These are phyloP conservation scores for Lithophane socia DNA, from an alignment of 2,888 invertebrate genomes.

Conservation along the genomic window DNA sequence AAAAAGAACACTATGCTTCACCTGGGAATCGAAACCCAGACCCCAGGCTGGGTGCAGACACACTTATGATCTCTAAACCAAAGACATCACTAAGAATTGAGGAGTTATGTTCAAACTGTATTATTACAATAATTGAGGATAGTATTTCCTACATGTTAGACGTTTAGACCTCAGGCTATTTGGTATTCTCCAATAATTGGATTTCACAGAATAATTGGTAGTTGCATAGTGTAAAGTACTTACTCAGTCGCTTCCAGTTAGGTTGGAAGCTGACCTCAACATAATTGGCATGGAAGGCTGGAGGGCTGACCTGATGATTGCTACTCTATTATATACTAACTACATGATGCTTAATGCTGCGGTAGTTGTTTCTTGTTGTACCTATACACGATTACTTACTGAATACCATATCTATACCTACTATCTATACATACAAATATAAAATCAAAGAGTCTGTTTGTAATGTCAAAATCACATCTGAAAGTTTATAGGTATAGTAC, in stretches of 20 bases:
- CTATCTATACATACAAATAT: too few species aligned
- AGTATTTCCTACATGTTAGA: not conserved
- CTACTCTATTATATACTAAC: too few species aligned
- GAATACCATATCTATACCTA: too few species aligned
- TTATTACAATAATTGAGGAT: not conserved
- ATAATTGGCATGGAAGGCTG: constrained; percentile 1
- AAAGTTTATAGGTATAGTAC: too few species aligned
- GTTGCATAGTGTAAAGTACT: not conserved
- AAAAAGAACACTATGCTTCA: too few species aligned
- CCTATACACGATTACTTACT: too few species aligned
- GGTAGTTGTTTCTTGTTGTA: not conserved
- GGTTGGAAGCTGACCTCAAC: not conserved
- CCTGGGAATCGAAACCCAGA: not conserved
- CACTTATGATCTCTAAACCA: not conserved
- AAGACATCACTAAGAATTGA: not conserved
- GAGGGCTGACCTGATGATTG: not conserved
- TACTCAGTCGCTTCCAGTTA: not conserved
- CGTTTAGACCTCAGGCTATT: not conserved
- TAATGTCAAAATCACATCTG: too few species aligned
- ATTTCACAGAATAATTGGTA: constrained; percentile 8
- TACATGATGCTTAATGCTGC: not conserved
- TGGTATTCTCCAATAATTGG: constrained; percentile 11
- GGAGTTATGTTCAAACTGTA: not conserved
- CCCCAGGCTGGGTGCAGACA: not conserved
- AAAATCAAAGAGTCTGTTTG: too few species aligned